Evolutionary conservation across 2,888 invertebrate genomes (phyloP).

Genomic region (Volucella inflata): DNA sequence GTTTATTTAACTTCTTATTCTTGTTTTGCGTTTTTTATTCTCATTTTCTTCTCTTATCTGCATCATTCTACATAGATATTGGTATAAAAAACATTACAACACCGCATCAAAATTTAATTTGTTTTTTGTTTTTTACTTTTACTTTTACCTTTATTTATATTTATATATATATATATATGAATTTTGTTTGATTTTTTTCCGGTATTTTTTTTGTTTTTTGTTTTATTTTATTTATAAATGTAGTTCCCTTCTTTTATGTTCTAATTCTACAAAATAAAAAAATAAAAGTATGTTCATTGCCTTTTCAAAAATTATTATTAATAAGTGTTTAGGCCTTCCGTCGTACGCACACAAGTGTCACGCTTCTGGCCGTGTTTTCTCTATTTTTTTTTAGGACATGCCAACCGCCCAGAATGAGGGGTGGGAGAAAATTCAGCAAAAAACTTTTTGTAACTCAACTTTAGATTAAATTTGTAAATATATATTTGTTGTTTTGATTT

Average conservation of each 20-base stretch:
- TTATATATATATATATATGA: conserved; percentile 43
- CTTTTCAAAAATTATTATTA: conserved; percentile 49
- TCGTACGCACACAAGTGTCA: too few species aligned
- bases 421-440: conserved; percentile 50
- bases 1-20: conserved; percentile 54
- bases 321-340: too few species aligned
- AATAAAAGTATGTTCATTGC: conserved; percentile 58
- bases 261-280: conserved; percentile 19
- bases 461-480: conserved; percentile 54
- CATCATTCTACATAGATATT: conserved; percentile 73
- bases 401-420: too few species aligned
- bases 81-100: conserved; percentile 76
- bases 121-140: conserved; percentile 36
- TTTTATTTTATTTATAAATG: conserved; percentile 63
- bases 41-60: conserved; percentile 55
- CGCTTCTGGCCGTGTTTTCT: too few species aligned
- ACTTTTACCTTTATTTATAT: conserved; percentile 49
- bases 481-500: not conserved
- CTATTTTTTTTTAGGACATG: too few species aligned
- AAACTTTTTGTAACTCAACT: conserved; percentile 14
- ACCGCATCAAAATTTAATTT: conserved; percentile 71
- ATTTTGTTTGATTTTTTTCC: conserved; percentile 7
- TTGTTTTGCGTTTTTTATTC: conserved; percentile 36
- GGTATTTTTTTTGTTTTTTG: too few species aligned
- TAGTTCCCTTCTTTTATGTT: conserved; percentile 49